Percentiles rank a stretch among this genome's conserved stretches.
Evolutionary conservation across 2,888 invertebrate species (phyloP).

Genomic region (Drosophila affinis): DNA sequence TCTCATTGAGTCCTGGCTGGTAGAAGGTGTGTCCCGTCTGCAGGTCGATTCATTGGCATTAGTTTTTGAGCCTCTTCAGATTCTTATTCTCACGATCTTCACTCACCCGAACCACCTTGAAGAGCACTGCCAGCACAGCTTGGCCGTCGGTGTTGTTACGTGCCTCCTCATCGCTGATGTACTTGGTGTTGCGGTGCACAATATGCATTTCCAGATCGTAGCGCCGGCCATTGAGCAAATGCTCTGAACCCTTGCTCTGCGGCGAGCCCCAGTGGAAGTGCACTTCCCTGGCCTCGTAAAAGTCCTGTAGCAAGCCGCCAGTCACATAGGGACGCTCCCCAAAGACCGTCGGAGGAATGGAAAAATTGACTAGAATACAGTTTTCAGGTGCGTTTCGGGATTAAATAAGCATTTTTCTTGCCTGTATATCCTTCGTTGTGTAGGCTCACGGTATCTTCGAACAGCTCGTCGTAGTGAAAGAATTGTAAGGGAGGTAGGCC

Average conservation of each 20-base stretch:
- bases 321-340: conserved; percentile 70
- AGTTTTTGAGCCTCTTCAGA: too few relatives aligned
- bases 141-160: conserved; percentile 85
- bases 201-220: conserved; percentile 88
- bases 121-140: conserved; percentile 87
- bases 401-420: background rate
- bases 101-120: conserved; percentile 84
- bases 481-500: conserved; percentile 86
- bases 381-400: background rate
- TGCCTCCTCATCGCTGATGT: conserved; percentile 85
- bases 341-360: conserved; percentile 65
- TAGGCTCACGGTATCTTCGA: conserved; percentile 86
- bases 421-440: conserved; percentile 89
- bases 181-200: conserved; percentile 87
- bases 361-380: conserved; percentile 65
- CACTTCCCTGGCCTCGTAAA: conserved; percentile 72
- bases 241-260: conserved; percentile 87
- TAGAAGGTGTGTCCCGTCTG: conserved; percentile 48
- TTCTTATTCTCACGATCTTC: background rate
- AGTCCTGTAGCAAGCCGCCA: conserved; percentile 63
- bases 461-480: conserved; percentile 87
- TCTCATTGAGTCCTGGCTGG: conserved; percentile 67
- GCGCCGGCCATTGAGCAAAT: conserved; percentile 82
- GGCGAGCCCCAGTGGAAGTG: conserved; percentile 90
- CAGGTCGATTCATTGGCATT: background rate